phyloP scores from a whole-genome alignment of 2,797 vertebrate species.

The Prunella strophiata region DNA sequence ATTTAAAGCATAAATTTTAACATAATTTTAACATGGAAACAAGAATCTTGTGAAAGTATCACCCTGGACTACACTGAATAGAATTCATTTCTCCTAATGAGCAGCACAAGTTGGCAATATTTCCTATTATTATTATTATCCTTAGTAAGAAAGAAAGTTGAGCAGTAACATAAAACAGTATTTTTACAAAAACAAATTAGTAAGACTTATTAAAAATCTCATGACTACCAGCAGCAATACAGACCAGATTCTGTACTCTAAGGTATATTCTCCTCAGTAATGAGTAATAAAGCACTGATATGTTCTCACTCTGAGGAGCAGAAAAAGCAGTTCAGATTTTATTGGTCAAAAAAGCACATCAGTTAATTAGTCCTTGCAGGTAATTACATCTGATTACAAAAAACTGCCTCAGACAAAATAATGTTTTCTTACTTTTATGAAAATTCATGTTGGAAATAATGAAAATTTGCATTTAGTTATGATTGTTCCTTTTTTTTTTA shows the following conservation, averaged over 20 bases:
- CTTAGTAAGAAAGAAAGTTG: background rate
- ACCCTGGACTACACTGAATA: background rate
- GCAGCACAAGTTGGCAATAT: background rate
- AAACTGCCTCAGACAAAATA: background rate
- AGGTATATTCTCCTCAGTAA: background rate
- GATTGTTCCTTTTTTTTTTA: background rate
- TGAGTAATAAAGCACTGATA: background rate
- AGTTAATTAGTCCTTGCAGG: background rate
- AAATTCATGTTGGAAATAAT: background rate
- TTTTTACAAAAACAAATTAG: constrained; percentile 2
- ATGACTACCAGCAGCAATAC: background rate
- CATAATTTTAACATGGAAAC: background rate
- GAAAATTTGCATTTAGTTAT: background rate
- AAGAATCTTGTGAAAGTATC: background rate
- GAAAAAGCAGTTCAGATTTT: background rate
- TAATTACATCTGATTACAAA: background rate
- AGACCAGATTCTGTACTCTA: background rate
- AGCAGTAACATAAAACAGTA: background rate
- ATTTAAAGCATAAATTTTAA: background rate
- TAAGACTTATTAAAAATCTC: background rate
- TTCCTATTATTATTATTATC: background rate
- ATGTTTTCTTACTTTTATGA: background rate
- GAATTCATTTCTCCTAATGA: background rate
- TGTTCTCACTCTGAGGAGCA: background rate
- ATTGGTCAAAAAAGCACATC: background rate